phyloP scores from a whole-genome alignment of 2,797 vertebrate genomes.

The Phalanger gymnotis region DNA sequence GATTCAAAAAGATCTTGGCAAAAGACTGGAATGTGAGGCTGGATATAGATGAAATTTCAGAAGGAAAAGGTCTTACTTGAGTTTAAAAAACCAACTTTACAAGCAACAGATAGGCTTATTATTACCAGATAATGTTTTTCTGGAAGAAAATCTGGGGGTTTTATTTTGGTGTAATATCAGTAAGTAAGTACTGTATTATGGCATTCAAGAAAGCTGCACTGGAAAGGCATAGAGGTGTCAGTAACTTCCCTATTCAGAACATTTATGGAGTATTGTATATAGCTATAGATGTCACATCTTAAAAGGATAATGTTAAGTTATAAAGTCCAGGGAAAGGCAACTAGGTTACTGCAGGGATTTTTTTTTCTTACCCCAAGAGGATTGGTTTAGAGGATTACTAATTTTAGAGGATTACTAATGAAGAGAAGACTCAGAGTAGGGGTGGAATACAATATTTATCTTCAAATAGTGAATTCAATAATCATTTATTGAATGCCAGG shows the following conservation, averaged over 20 bases:
- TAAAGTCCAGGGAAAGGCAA: background rate
- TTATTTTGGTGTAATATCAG: background rate
- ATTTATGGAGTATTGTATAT: background rate
- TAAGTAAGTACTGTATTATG: background rate
- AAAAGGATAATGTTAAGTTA: background rate
- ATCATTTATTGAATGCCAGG: background rate
- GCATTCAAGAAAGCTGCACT: background rate
- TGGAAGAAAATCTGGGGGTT: background rate
- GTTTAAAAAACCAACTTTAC: background rate
- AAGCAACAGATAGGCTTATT: background rate
- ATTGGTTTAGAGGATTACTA: too few relatives aligned
- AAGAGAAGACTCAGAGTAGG: background rate
- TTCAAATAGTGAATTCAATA: background rate
- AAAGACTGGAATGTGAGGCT: background rate
- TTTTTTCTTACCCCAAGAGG: background rate
- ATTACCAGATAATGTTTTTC: background rate
- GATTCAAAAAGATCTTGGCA: background rate
- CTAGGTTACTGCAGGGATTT: background rate
- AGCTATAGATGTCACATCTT: background rate
- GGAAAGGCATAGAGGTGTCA: background rate
- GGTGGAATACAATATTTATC: background rate
- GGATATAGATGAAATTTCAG: background rate
- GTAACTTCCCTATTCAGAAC: background rate
- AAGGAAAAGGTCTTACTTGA: background rate
- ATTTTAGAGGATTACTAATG: too few relatives aligned